Base-by-base conservation (phyloP, 2,797 vertebrate genomes). In the Catharus ustulatus region DNA sequence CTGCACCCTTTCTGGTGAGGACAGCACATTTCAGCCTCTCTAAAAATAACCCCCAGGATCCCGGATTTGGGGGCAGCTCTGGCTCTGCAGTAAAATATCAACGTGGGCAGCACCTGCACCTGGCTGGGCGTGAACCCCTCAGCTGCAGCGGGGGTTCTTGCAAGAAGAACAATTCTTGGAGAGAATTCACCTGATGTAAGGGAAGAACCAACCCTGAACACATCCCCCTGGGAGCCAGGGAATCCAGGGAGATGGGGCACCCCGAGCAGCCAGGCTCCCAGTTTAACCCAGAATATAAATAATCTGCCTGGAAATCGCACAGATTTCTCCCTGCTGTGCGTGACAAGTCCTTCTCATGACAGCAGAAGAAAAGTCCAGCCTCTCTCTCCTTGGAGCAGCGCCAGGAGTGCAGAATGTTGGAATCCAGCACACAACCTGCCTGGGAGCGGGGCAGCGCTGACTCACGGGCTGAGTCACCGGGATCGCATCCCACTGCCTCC, bases 401-500 rank as follows among this genome's bases (percentile, higher is more conserved):
- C 77, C 86, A 55, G 63, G 3, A 36, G 23, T 15, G 34, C 30
- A 5, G 77, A 9, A 32, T 36, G 30, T 8, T 62, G 77, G 62
- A 30, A 42, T 32, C 10, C 69, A 16, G 75, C 73, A 69, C 13
- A 32, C 67, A 11, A n/a, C 29, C 68, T 69, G 71, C 48, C 74
- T 6, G 43, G 5, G 9, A 30, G 14, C 1, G 12, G 73, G 75
- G 69, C 30, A 17, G 84, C 12, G 36, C 83, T 84, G 89, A 91
- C 19, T 94, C 83, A 82, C 45, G 11, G 55, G 55, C 77, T 95
- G 90, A 93, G 68, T 93, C 93, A 90, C 59, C 5, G 46, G 57
- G 24, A 82, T 4, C 21, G 5, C 11, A 30, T 84, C 78, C 67
- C 64, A 21, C 54, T 15, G 52, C 90, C 45, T 40, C 46, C 0